Percentiles rank a stretch among this genome's conserved stretches.
phyloP scores from a whole-genome alignment of 2,113 vertebrate genomes.

The Syngnathoides biaculeatus region DNA sequence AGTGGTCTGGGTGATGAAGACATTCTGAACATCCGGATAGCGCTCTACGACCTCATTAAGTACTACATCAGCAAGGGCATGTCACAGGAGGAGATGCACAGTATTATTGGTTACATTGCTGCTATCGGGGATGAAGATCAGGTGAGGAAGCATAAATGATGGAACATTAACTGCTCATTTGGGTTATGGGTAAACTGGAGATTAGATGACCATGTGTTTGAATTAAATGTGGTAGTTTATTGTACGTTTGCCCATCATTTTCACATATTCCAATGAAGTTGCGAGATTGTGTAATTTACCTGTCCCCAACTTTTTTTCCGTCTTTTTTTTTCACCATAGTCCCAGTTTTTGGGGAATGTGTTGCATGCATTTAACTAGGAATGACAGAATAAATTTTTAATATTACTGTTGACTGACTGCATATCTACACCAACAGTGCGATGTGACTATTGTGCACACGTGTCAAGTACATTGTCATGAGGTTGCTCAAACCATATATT shows the following conservation, averaged over 20 bases:
- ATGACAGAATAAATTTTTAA: too few species aligned
- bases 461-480: too few species aligned
- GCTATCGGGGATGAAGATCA: conserved; percentile 90
- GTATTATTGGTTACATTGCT: conserved; percentile 89
- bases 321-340: too few species aligned
- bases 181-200: neutral
- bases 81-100: conserved; percentile 90
- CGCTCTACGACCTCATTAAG: conserved; percentile 87
- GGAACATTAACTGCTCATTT: neutral
- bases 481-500: too few species aligned
- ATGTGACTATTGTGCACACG: too few species aligned
- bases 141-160: conserved; percentile 64
- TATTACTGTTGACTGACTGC: too few species aligned
- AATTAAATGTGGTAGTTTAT: neutral
- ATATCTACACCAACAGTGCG: too few species aligned
- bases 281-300: too few species aligned
- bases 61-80: conserved; percentile 96
- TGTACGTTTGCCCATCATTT: neutral
- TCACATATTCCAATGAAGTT: neutral
- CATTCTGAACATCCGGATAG: conserved; percentile 83
- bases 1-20: conserved; percentile 84
- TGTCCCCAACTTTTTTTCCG: too few species aligned
- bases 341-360: too few species aligned
- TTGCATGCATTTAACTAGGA: too few species aligned
- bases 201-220: neutral